Evolutionary conservation across 2,113 vertebrate genomes (phyloP), one percentile per base, ranked within the genome.

Genomic region (Gnathonemus echidnorhynchus): DNA sequence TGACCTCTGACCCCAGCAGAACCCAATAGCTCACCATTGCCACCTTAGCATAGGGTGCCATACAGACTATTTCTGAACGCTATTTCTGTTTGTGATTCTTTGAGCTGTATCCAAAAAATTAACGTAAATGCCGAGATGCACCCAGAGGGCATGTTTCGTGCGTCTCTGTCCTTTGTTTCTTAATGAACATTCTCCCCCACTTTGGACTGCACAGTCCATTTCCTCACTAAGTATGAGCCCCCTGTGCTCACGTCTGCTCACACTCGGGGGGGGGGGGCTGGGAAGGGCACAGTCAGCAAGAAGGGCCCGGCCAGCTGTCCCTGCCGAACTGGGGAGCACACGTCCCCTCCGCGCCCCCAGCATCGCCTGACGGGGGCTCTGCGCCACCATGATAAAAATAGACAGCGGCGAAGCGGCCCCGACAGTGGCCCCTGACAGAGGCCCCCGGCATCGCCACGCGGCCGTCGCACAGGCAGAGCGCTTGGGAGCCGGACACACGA

Each of bases 381-480:
- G 93, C 94, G 94, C 94, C 95, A 94, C 94, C 92, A 84, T 88
- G 94, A 93, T 96, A 96, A 92, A 95, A 96, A 96, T 96, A 96
- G 96, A 94, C 94, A 94, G 93, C 21, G 19, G 83, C 8, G 9
- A n/a, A 85, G 83, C 91, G 92, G 95, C 93, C 92, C 95, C 92
- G 95, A 94, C 95, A 95, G 95, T 95, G 95, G 95, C 94, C 48
- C n/a, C 50, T 42, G 39, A 42, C 39, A 42, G 39, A 95, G 95
- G 95, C 94, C 48, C n/a, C 50, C 13, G 15, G 13, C 31, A 53
- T 87, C 31, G 11, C 86, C 48, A 35, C 15, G 31, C 15, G 2
- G 49, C 31, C n/a, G 6, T 31, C 27, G n/a, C 50, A 8, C 15
- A 17, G 27, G 15, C 17, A 35, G 48, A 50, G 24, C 5, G 2